phyloP scores from a whole-genome alignment of 2,888 invertebrate genomes.

The Campoplex nolae region DNA sequence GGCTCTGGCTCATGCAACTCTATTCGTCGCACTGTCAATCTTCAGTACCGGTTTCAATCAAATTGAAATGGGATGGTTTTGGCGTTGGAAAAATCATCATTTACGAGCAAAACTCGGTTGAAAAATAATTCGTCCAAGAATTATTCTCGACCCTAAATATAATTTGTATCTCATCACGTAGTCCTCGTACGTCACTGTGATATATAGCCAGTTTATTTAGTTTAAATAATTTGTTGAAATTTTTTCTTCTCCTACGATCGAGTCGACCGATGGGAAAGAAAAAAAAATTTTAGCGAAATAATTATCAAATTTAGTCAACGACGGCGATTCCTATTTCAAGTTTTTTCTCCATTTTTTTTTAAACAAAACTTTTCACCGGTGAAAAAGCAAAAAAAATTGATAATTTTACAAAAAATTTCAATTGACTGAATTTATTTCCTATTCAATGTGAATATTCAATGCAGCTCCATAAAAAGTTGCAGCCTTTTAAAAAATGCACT shows the following conservation, averaged over 20 bases:
- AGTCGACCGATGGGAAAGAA: too few relatives aligned
- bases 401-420: too few relatives aligned
- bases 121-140: conserved; percentile 15
- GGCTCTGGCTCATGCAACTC: conserved; percentile 76
- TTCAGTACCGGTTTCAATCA: conserved; percentile 81
- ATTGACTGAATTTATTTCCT: too few relatives aligned
- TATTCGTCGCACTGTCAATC: conserved; percentile 80
- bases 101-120: conserved; percentile 64
- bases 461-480: too few relatives aligned
- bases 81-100: conserved; percentile 77
- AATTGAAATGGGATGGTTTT: conserved; percentile 82
- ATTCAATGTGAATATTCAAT: too few relatives aligned
- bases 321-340: conserved; percentile 47
- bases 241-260: too few relatives aligned
- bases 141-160: conserved; percentile 39
- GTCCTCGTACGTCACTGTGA: conserved; percentile 75
- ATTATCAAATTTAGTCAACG: too few relatives aligned
- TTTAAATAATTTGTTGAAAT: too few relatives aligned
- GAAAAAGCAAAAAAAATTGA: too few relatives aligned
- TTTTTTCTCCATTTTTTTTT: conserved; percentile 30
- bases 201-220: too few relatives aligned
- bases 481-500: too few relatives aligned
- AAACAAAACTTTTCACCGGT: neutral
- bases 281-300: too few relatives aligned
- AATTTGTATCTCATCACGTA: conserved; percentile 63